These are phyloP conservation scores for Ectemnius lituratus DNA, from an alignment of 2,888 invertebrate species.

Conservation along the genomic window DNA sequence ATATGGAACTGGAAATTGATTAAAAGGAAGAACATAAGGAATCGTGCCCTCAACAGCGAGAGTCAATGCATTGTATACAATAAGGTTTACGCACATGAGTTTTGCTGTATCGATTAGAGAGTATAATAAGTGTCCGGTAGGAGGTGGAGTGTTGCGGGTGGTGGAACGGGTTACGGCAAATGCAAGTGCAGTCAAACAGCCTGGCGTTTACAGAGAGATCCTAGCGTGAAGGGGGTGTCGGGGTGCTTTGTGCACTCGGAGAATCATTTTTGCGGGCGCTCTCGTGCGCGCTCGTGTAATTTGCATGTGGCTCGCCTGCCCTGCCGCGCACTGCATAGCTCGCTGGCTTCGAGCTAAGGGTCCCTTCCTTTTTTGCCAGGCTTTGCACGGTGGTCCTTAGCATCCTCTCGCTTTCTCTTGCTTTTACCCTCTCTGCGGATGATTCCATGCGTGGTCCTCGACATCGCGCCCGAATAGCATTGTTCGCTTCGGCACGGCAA, in stretches of 20 bases:
- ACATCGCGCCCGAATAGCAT: slow-evolving; percentile 39
- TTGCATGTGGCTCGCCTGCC: slow-evolving; percentile 17
- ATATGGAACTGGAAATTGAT: too few relatives aligned
- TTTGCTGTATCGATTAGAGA: neutral
- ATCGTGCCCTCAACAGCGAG: too few relatives aligned
- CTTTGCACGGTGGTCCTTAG: slow-evolving; percentile 22
- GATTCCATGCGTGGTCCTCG: slow-evolving; percentile 25
- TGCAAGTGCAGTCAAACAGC: neutral
- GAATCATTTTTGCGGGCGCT: slow-evolving; percentile 22
- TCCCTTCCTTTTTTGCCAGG: slow-evolving; percentile 6
- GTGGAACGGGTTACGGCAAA: neutral
- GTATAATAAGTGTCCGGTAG: neutral
- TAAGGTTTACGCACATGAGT: too few relatives aligned
- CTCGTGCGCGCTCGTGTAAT: slow-evolving; percentile 20
- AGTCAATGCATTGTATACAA: too few relatives aligned
- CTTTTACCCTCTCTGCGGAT: slow-evolving; percentile 3
- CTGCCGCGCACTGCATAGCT: neutral
- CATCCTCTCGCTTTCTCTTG: too few relatives aligned
- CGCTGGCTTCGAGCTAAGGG: slow-evolving; percentile 19
- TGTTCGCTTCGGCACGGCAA: slow-evolving; percentile 21
- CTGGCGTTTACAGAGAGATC: neutral
- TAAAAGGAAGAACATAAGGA: too few relatives aligned
- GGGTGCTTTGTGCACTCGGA: slow-evolving; percentile 6
- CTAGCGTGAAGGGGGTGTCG: neutral
- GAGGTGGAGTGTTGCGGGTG: neutral